phyloP scores from a whole-genome alignment of 2,888 invertebrate genomes.

The Dicycla oo region DNA sequence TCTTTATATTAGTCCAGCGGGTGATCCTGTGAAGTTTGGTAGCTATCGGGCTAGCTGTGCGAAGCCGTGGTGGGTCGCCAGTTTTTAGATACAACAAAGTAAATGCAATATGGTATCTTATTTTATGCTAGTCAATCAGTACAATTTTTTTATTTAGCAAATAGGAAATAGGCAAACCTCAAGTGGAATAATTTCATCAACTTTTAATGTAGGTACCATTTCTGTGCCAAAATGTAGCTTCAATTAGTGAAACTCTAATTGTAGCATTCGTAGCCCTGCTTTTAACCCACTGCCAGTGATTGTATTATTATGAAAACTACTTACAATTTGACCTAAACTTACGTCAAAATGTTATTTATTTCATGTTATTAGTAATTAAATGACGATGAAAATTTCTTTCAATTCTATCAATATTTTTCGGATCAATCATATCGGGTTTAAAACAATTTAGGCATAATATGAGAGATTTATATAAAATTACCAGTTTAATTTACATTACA shows the following conservation, averaged over 20 bases:
- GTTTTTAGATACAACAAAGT: not conserved
- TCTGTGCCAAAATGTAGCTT: conserved; percentile 46
- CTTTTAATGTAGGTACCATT: conserved; percentile 20
- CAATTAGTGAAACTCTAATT: conserved; percentile 46
- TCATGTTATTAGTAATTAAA: not conserved
- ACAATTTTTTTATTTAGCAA: not conserved
- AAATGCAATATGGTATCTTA: not conserved
- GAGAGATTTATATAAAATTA: not conserved
- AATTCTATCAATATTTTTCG: too few relatives aligned
- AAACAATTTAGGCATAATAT: not conserved
- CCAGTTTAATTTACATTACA: not conserved
- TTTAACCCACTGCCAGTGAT: conserved; percentile 9
- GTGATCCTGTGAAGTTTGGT: too few relatives aligned
- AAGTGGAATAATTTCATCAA: conserved; percentile 9
- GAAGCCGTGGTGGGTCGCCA: too few relatives aligned
- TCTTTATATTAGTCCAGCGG: too few relatives aligned
- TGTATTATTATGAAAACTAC: not conserved
- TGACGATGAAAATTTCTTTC: not conserved
- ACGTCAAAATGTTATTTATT: not conserved
- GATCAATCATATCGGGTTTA: not conserved
- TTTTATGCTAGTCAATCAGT: not conserved
- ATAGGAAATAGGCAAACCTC: not conserved
- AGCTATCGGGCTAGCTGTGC: too few relatives aligned
- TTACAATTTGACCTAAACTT: not conserved
- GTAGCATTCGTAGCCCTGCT: conserved; percentile 23